Conservation (phyloP, 2,797 vertebrate species). For the Diplodus puntazzo region DNA sequence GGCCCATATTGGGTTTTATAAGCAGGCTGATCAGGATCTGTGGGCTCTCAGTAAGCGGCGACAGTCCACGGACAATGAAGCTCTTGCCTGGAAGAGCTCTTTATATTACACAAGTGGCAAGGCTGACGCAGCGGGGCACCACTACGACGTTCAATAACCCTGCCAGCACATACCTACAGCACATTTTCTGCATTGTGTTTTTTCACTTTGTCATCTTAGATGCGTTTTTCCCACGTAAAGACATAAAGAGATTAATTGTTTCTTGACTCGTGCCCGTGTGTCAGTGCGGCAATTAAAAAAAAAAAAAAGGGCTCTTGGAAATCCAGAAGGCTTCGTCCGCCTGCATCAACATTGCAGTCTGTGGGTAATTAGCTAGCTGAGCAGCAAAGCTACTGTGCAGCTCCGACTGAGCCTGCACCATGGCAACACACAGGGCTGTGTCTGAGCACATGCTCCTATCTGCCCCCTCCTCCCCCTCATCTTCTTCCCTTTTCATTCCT, state of each 20-base stretch:
- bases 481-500: conserved; percentile 28
- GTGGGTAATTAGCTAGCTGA: conserved; percentile 82
- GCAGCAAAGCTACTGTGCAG: conserved; percentile 80
- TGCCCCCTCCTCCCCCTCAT: conserved; percentile 12
- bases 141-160: conserved; percentile 14
- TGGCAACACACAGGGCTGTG: conserved; percentile 83
- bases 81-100: conserved; percentile 54
- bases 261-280: conserved; percentile 30
- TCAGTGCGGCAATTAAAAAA: conserved; percentile 18
- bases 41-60: conserved; percentile 56
- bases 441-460: conserved; percentile 74
- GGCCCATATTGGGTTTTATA: conserved; percentile 80
- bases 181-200: conserved; percentile 14
- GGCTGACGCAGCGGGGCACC: conserved; percentile 55
- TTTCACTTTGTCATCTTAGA: not conserved
- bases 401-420: conserved; percentile 84
- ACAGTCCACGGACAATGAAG: conserved; percentile 55
- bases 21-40: conserved; percentile 81
- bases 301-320: conserved; percentile 30
- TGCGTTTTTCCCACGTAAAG: not conserved
- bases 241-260: conserved; percentile 22
- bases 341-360: conserved; percentile 78
- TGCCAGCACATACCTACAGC: conserved; percentile 16
- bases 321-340: conserved; percentile 61
- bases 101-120: conserved; percentile 67